Evolutionary conservation across 92 coral and sea anemone genomes (phyloP).

Genomic region (Heteractis magnifica): DNA sequence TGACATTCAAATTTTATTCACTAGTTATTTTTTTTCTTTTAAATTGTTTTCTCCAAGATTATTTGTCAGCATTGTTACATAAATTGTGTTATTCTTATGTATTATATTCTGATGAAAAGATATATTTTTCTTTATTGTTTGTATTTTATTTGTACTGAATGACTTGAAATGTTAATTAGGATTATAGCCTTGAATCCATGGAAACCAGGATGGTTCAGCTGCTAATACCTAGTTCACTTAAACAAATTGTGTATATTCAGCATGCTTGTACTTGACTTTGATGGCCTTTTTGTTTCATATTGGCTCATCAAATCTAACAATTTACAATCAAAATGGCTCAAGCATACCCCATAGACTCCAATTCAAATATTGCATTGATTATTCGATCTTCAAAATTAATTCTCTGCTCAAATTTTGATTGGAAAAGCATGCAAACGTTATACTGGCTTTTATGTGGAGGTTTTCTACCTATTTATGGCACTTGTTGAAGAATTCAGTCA

Average conservation of each 20-base stretch:
- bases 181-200: conserved; percentile 7
- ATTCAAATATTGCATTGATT: too few relatives aligned
- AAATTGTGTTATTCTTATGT: background rate
- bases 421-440: too few relatives aligned
- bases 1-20: too few relatives aligned
- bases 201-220: conserved; percentile 30
- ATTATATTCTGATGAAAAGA: background rate
- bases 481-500: too few relatives aligned
- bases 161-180: conserved; percentile 2
- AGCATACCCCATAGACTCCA: too few relatives aligned
- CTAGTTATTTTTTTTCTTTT: too few relatives aligned
- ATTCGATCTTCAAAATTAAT: too few relatives aligned
- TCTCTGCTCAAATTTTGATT: too few relatives aligned
- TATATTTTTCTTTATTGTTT: background rate
- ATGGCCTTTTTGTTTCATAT: background rate
- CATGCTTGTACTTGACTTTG: background rate
- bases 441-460: too few relatives aligned
- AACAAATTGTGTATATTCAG: background rate
- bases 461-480: too few relatives aligned
- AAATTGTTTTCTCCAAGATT: background rate
- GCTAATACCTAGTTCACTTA: background rate
- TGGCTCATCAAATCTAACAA: background rate
- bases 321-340: too few relatives aligned
- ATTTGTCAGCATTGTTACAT: background rate
- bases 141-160: background rate